Conservation (phyloP, 2,888 invertebrate genomes). For the Oithona nana region DNA sequence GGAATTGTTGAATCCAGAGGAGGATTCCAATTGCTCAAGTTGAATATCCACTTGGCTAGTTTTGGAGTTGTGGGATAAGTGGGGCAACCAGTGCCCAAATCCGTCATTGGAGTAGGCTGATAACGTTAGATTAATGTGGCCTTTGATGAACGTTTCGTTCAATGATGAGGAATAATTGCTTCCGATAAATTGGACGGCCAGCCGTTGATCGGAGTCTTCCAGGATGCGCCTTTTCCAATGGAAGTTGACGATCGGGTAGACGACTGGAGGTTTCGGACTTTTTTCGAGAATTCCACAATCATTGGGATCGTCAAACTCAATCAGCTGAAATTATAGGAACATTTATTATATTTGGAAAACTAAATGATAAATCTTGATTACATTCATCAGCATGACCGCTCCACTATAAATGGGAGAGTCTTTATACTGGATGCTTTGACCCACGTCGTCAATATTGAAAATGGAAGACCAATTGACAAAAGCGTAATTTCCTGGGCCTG, state of each 20-base stretch:
- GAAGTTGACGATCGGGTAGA: neutral
- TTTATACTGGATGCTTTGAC: neutral
- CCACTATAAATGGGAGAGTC: neutral
- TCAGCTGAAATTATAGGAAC: neutral
- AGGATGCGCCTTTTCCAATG: neutral
- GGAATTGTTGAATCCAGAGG: neutral
- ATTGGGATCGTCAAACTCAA: constrained; percentile 11
- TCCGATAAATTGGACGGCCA: constrained; percentile 4
- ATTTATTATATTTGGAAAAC: neutral
- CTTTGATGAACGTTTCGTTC: neutral
- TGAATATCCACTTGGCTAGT: constrained; percentile 12
- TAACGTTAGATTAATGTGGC: constrained; percentile 2
- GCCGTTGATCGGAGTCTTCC: neutral
- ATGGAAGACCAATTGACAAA: neutral
- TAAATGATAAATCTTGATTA: neutral
- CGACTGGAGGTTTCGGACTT: neutral
- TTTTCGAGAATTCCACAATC: neutral
- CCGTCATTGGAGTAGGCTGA: constrained; percentile 1
- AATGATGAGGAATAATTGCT: neutral
- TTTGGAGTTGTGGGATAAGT: constrained; percentile 2
- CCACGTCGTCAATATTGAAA: neutral
- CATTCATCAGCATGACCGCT: neutral
- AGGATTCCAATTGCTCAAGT: neutral
- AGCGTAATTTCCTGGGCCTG: constrained; percentile 23
- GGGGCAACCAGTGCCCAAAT: constrained; percentile 9